A percentile compares a stretch with the other conserved stretches of the same genome.
Conservation (phyloP, 2,113 vertebrate species). For the Gadus chalcogrammus region DNA sequence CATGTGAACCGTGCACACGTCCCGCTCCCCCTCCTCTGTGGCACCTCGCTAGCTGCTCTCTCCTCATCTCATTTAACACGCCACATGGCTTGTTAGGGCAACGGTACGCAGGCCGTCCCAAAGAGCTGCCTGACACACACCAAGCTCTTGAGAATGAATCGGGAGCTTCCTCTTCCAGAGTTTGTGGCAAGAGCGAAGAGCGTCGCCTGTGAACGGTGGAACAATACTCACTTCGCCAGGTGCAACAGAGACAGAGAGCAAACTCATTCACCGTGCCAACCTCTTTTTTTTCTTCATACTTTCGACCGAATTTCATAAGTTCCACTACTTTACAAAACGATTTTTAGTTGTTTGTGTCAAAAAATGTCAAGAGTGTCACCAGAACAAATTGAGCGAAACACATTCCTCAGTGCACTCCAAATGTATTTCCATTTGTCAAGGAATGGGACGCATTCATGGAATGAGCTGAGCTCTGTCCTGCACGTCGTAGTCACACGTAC, state of each 20-base stretch:
- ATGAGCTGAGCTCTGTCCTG: constrained; percentile 8
- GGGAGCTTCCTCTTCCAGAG: constrained; percentile 44
- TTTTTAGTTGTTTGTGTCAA: constrained; percentile 32
- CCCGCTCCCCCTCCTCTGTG: constrained; percentile 40
- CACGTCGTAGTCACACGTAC: not conserved
- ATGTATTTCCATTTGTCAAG: constrained; percentile 42
- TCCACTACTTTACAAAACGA: constrained; percentile 31
- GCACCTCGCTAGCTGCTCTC: constrained; percentile 32
- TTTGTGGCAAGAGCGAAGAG: constrained; percentile 43
- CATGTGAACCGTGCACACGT: constrained; percentile 54
- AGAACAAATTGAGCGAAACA: constrained; percentile 41
- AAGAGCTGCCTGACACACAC: constrained; percentile 15
- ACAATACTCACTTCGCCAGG: constrained; percentile 44
- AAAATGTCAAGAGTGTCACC: constrained; percentile 48
- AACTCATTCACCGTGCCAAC: constrained; percentile 28
- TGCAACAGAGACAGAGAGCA: constrained; percentile 33
- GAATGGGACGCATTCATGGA: constrained; percentile 13
- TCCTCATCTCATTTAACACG: constrained; percentile 33
- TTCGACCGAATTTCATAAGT: constrained; percentile 18
- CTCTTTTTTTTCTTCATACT: constrained; percentile 1
- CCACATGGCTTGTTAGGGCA: constrained; percentile 32
- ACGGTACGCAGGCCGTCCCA: too few relatives aligned
- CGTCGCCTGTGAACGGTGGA: constrained; percentile 48
- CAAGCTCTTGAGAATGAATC: constrained; percentile 48
- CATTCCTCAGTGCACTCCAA: constrained; percentile 36